Evolutionary conservation across 2,797 vertebrate species (phyloP).

Genomic region (Graptemys geographica): DNA sequence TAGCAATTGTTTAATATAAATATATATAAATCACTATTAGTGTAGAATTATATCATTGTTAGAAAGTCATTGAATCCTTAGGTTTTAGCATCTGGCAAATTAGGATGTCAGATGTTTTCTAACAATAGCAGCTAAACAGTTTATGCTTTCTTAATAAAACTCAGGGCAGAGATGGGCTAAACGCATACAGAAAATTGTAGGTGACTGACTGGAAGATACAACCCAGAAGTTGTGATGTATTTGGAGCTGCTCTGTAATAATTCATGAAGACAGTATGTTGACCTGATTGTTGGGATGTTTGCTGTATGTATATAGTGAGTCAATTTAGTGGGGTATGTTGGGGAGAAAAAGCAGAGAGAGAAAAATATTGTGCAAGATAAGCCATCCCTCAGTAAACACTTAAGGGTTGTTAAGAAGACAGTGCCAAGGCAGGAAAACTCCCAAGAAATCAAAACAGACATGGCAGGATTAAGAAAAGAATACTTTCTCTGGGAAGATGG

Average conservation of each 20-base stretch:
- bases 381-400: neutral
- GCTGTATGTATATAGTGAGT: neutral
- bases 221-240: neutral
- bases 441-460: neutral
- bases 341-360: neutral
- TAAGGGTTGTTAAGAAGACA: neutral
- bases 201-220: neutral
- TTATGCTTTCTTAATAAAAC: neutral
- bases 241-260: neutral
- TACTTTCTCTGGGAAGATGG: neutral
- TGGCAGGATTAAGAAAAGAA: neutral
- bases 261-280: neutral
- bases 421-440: neutral
- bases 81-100: slow-evolving; percentile 7
- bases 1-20: neutral
- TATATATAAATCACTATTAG: neutral
- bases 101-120: slow-evolving; percentile 7
- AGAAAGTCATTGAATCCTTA: neutral
- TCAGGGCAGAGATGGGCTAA: neutral
- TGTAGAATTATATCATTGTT: neutral
- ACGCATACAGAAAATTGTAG: neutral
- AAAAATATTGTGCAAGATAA: neutral
- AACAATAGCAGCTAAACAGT: neutral
- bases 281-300: neutral
- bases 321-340: rapidly evolving